Percentiles rank a stretch among this genome's conserved stretches.
phyloP scores from a whole-genome alignment of 1,140 invertebrate genomes.

The Onthophagus taurus region DNA sequence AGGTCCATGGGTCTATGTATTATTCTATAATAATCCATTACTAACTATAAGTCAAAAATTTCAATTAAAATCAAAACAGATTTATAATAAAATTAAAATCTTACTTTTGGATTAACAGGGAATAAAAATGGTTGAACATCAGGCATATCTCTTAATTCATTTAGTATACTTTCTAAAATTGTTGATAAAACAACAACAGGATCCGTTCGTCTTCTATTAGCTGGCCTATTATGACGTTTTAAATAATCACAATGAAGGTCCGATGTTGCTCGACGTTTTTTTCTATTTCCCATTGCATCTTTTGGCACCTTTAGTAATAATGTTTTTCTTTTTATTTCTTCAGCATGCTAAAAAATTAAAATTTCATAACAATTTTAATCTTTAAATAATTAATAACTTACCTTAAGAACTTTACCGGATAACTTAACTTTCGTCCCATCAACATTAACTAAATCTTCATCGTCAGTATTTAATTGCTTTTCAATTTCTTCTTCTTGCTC shows the following conservation, averaged over 20 bases:
- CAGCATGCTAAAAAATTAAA: too few relatives aligned
- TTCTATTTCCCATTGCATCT: constrained; percentile 60
- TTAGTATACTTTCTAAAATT: constrained; percentile 86
- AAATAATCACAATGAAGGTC: constrained; percentile 89
- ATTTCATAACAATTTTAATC: neutral
- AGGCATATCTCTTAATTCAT: constrained; percentile 85
- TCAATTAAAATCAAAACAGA: constrained; percentile 1
- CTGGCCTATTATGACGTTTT: constrained; percentile 75
- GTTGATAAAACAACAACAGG: constrained; percentile 91
- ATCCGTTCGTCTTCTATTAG: constrained; percentile 90
- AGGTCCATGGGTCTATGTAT: constrained; percentile 93
- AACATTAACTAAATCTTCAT: constrained; percentile 83
- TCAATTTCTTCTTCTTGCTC: constrained; percentile 77
- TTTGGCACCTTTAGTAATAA: constrained; percentile 78
- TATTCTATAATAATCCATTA: constrained; percentile 91
- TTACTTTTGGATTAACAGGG: constrained; percentile 87
- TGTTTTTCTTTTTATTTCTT: constrained; percentile 69
- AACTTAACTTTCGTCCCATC: constrained; percentile 85
- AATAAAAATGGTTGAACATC: constrained; percentile 89
- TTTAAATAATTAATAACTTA: constrained; percentile 34
- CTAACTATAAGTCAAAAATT: constrained; percentile 49
- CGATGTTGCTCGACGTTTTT: constrained; percentile 53
- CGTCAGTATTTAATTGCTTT: constrained; percentile 61
- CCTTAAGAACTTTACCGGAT: constrained; percentile 71
- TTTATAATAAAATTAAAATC: constrained; percentile 12